Conservation (phyloP, 2,113 vertebrate genomes). For the Danionella cerebrum region DNA sequence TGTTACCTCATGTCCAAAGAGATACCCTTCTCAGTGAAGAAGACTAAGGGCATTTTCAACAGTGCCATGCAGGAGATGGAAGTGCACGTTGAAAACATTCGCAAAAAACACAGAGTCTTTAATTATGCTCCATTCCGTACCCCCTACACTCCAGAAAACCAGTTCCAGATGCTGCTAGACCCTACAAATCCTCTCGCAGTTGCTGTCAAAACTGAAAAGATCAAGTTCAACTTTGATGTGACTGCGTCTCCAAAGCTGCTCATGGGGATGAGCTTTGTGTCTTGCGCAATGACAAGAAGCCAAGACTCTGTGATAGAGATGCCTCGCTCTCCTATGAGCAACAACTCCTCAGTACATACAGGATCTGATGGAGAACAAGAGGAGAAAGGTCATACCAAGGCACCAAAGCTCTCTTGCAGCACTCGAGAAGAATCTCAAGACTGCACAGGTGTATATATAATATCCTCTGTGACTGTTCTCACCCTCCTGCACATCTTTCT, state of each 20-base stretch:
- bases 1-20: conserved; percentile 99
- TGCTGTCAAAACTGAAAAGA: conserved; percentile 83
- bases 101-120: conserved; percentile 90
- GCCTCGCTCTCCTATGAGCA: conserved; percentile 93
- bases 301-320: conserved; percentile 78
- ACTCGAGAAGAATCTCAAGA: conserved; percentile 89
- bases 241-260: conserved; percentile 88
- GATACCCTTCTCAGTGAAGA: conserved; percentile 98
- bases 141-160: conserved; percentile 91
- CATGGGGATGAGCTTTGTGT: conserved; percentile 76
- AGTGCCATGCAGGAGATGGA: conserved; percentile 99
- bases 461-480: neutral
- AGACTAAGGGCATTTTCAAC: conserved; percentile 99
- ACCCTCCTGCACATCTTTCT: too few relatives aligned
- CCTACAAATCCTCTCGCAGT: conserved; percentile 81
- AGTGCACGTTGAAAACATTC: conserved; percentile 95
- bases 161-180: conserved; percentile 95
- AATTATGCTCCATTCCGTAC: conserved; percentile 96
- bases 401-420: conserved; percentile 76
- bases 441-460: conserved; percentile 69
- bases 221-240: conserved; percentile 95
- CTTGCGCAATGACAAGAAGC: conserved; percentile 52
- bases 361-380: conserved; percentile 94
- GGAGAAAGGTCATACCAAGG: conserved; percentile 77
- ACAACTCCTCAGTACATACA: conserved; percentile 90